Percentiles rank a stretch among this genome's conserved stretches.
phyloP scores from a whole-genome alignment of 35 echinoderm and acorn worm species.

The Eucidaris tribuloides region DNA sequence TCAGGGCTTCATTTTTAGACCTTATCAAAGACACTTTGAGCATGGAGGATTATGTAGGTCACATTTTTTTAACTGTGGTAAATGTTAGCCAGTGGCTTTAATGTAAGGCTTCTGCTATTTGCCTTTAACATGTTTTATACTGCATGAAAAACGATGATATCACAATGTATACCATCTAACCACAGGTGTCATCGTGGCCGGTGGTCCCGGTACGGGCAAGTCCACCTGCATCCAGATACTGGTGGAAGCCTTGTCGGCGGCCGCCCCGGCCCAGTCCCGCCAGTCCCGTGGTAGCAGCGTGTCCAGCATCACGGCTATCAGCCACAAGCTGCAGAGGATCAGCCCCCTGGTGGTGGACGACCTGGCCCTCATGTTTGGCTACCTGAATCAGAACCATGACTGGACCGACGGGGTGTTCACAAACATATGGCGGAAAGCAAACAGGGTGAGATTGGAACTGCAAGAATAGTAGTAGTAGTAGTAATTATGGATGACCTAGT shows the following conservation, averaged over 20 bases:
- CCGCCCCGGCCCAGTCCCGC: constrained; percentile 66
- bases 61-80: too few species aligned
- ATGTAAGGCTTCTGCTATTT: too few species aligned
- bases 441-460: constrained; percentile 66
- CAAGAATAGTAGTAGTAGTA: too few species aligned
- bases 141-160: too few species aligned
- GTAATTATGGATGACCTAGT: too few species aligned
- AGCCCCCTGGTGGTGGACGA: constrained; percentile 91
- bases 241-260: constrained; percentile 84
- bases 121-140: too few species aligned
- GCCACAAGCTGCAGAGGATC: constrained; percentile 96
- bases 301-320: constrained; percentile 85
- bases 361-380: constrained; percentile 94
- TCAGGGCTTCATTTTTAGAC: too few species aligned
- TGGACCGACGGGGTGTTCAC: constrained; percentile 97
- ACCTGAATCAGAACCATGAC: constrained; percentile 92
- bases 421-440: constrained; percentile 91
- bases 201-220: constrained; percentile 87
- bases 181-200: constrained; percentile 89
- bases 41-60: too few species aligned
- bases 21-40: too few species aligned
- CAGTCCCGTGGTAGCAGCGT: constrained; percentile 88
- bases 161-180: too few species aligned
- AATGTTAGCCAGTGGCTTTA: too few species aligned
- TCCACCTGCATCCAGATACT: constrained; percentile 92